Percentiles rank a stretch among this genome's conserved stretches.
These are phyloP conservation scores for Mormyrus hasselquistii DNA, from an alignment of 2,797 vertebrate species.

Conservation along the genomic window DNA sequence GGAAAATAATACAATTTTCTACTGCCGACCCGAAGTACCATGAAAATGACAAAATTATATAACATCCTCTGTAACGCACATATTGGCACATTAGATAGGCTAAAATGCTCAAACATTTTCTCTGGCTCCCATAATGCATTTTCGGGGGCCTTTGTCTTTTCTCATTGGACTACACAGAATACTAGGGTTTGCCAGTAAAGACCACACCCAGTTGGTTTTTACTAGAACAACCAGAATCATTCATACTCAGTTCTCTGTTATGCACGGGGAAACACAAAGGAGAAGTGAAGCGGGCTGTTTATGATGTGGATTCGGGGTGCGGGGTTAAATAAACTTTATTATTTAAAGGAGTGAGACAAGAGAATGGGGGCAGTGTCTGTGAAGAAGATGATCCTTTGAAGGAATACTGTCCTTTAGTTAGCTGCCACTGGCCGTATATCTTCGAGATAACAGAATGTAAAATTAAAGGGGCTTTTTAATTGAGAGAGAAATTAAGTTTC, in stretches of 20 bases:
- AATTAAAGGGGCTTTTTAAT: not conserved
- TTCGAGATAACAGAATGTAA: not conserved
- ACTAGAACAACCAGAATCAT: slow-evolving; percentile 30
- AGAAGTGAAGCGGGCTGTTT: not conserved
- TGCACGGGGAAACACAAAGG: not conserved
- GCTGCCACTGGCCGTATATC: slow-evolving; percentile 7
- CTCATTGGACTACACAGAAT: not conserved
- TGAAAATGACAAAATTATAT: not conserved
- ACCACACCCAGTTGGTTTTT: slow-evolving; percentile 21
- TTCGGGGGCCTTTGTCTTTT: not conserved
- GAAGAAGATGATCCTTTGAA: not conserved
- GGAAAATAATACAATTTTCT: not conserved
- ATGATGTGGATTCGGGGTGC: slow-evolving; percentile 18
- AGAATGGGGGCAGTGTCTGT: not conserved
- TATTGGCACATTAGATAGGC: not conserved
- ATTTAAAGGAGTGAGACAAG: slow-evolving; percentile 5
- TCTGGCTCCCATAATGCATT: not conserved
- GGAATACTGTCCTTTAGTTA: not conserved
- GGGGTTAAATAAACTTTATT: slow-evolving; percentile 23
- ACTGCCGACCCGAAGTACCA: not conserved
- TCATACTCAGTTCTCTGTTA: slow-evolving; percentile 13
- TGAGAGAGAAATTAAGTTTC: not conserved
- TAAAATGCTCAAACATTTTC: not conserved
- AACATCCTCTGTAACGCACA: not conserved
- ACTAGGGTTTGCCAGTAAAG: slow-evolving; percentile 18